Conservation (phyloP, 2,113 vertebrate genomes). For the Sapayoa aenigma region DNA sequence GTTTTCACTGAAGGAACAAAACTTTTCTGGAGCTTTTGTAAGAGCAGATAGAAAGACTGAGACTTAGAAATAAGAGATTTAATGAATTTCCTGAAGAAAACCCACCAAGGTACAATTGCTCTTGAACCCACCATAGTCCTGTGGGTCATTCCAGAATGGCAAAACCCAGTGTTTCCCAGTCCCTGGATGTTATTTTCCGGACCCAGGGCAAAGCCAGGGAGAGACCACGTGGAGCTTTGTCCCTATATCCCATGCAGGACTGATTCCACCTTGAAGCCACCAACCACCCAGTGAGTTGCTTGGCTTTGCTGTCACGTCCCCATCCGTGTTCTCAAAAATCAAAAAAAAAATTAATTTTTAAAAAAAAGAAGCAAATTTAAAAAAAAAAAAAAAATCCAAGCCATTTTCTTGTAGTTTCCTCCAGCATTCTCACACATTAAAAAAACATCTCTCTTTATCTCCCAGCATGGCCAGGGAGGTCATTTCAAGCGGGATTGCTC, state of each 20-base stretch:
- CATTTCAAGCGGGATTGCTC: neutral
- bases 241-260: neutral
- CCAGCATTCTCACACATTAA: neutral
- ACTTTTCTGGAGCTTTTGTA: neutral
- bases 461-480: neutral
- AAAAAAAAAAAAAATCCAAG: neutral
- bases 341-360: neutral
- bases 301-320: neutral
- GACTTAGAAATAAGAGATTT: neutral
- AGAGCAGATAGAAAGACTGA: neutral
- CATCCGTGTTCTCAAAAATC: accelerated
- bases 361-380: neutral
- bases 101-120: neutral
- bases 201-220: neutral
- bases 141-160: neutral
- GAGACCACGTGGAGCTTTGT: neutral
- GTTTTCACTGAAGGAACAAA: neutral
- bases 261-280: neutral
- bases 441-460: neutral
- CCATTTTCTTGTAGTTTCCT: neutral
- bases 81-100: neutral
- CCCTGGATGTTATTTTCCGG: neutral
- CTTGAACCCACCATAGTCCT: neutral
- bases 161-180: neutral
- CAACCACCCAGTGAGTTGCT: neutral